Percentiles rank a stretch among this genome's conserved stretches.
Evolutionary conservation across 1,140 invertebrate genomes (phyloP).

Genomic region (Trialeurodes vaporariorum): DNA sequence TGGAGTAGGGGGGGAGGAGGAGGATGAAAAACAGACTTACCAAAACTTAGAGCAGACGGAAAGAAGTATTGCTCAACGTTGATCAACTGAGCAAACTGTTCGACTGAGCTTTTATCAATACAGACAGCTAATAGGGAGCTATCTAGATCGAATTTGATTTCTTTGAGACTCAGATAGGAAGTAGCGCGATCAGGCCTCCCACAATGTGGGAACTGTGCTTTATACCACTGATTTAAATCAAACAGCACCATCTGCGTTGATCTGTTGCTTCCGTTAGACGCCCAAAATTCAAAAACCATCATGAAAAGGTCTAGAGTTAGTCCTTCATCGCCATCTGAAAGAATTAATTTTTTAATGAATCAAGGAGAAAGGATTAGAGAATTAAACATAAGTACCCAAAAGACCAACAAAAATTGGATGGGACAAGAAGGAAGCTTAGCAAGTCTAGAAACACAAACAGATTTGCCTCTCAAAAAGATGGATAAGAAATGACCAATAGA

Average conservation of each 20-base stretch:
- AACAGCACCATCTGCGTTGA: not conserved
- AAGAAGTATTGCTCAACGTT: not conserved
- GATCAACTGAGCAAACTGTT: not conserved
- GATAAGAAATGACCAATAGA: no score
- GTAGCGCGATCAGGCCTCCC: not conserved
- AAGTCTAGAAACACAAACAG: no score
- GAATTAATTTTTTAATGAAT: no score
- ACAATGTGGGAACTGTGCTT: not conserved
- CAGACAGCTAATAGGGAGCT: not conserved
- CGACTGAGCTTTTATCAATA: not conserved
- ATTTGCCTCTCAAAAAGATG: no score
- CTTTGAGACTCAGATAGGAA: not conserved
- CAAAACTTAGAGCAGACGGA: not conserved
- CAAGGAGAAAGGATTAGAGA: no score
- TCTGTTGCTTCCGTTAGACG: not conserved
- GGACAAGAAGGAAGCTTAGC: no score
- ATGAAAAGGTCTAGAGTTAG: not conserved
- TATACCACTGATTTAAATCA: not conserved
- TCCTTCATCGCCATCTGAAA: not conserved
- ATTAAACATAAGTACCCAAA: no score
- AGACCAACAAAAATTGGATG: no score
- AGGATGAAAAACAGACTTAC: not conserved
- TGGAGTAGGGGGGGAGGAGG: no score
- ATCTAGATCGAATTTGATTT: not conserved
- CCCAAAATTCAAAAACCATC: not conserved